Evolutionary conservation across 2,888 invertebrate species (phyloP).

Genomic region (Drosophila mayaguana): DNA sequence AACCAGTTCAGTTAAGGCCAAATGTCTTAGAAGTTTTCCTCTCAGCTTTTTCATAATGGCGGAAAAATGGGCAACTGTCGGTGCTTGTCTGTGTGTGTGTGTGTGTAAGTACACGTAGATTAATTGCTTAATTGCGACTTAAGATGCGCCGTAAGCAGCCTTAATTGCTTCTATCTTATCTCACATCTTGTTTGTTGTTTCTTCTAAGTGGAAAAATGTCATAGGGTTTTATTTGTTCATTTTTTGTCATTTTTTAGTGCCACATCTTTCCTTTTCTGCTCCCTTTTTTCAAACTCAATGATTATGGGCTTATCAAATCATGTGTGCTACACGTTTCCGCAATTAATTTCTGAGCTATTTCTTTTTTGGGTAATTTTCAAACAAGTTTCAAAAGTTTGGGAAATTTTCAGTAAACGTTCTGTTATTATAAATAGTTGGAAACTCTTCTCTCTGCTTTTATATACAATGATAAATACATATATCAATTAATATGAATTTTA

Average conservation of each 20-base stretch:
- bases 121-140: conserved; percentile 49
- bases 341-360: conserved; percentile 29
- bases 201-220: conserved; percentile 49
- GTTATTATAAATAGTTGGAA: neutral
- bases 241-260: neutral
- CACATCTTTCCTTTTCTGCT: neutral
- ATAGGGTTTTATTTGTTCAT: conserved; percentile 21
- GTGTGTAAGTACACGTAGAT: conserved; percentile 27
- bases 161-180: conserved; percentile 55
- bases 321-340: conserved; percentile 34
- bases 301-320: conserved; percentile 41
- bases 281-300: conserved; percentile 20
- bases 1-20: conserved; percentile 11
- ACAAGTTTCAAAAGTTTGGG: neutral
- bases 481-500: too few species aligned
- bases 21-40: conserved; percentile 20
- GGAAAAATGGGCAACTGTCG: neutral
- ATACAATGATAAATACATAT: too few species aligned
- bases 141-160: conserved; percentile 35
- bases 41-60: neutral
- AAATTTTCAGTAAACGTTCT: neutral
- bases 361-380: neutral
- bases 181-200: conserved; percentile 34
- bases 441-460: neutral
- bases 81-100: neutral